phyloP scores from a whole-genome alignment of 1,140 invertebrate species.

The Drosophila pallidifrons region DNA sequence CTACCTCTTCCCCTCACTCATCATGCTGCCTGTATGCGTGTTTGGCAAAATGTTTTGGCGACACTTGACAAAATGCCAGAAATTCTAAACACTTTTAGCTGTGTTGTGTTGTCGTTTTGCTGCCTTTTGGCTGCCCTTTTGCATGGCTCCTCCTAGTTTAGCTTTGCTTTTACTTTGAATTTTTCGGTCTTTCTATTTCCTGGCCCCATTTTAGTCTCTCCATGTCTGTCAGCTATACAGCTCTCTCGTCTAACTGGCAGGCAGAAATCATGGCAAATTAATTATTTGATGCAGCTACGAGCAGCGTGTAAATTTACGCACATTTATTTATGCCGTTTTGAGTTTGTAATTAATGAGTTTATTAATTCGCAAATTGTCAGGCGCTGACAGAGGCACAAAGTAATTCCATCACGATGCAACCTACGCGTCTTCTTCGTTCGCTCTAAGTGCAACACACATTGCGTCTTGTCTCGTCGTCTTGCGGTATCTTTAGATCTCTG shows the following conservation, averaged over 20 bases:
- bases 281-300: constrained; percentile 52
- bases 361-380: constrained; percentile 77
- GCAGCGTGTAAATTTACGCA: constrained; percentile 49
- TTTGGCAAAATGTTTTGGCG: constrained; percentile 80
- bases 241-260: constrained; percentile 10
- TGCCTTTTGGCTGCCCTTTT: constrained; percentile 60
- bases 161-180: constrained; percentile 27
- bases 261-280: constrained; percentile 67
- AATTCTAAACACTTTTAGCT: constrained; percentile 83
- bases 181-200: constrained; percentile 13
- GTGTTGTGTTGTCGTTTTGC: constrained; percentile 62
- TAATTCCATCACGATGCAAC: constrained; percentile 50
- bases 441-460: constrained; percentile 7
- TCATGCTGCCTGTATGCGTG: constrained; percentile 53
- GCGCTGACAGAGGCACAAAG: constrained; percentile 65
- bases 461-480: background rate
- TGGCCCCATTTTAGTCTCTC: constrained; percentile 9
- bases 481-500: constrained; percentile 67
- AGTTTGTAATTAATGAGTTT: constrained; percentile 79
- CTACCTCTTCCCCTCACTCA: background rate
- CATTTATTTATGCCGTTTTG: constrained; percentile 59
- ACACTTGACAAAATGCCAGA: constrained; percentile 84
- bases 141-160: constrained; percentile 45
- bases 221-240: background rate
- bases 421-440: background rate